These are phyloP conservation scores for Thalpophila matura DNA, from an alignment of 2,888 invertebrate genomes.

Conservation along the genomic window DNA sequence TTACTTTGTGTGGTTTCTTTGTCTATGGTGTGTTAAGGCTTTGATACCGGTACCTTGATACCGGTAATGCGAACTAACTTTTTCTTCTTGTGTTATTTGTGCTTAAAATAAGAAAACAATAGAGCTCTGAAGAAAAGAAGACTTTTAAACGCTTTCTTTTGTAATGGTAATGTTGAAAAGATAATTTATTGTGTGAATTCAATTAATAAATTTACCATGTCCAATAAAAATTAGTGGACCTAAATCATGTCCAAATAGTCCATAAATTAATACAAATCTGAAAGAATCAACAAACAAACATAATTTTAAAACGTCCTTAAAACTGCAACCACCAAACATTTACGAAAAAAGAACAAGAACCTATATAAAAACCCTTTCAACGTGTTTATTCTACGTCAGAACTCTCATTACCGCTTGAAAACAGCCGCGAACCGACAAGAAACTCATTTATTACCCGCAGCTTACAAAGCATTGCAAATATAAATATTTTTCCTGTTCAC, in stretches of 20 bases:
- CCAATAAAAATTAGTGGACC: too few species aligned
- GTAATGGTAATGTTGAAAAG: too few species aligned
- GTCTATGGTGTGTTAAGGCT: neutral
- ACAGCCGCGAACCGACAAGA: conserved; percentile 22
- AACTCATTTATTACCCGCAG: conserved; percentile 32
- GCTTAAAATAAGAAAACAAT: too few species aligned
- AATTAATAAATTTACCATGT: too few species aligned
- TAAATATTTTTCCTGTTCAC: conserved; percentile 38
- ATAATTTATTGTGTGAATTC: too few species aligned
- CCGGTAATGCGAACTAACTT: too few species aligned
- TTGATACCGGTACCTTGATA: too few species aligned
- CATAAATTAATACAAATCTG: too few species aligned
- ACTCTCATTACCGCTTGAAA: conserved; percentile 31
- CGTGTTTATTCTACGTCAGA: conserved; percentile 9
- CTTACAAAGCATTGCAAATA: conserved; percentile 37
- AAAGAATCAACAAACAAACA: neutral
- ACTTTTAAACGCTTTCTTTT: too few species aligned
- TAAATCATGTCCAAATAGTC: too few species aligned
- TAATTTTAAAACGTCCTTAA: neutral
- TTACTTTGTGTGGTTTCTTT: neutral
- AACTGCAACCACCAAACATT: neutral
- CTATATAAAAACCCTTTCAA: neutral
- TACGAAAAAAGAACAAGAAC: neutral
- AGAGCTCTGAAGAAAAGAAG: too few species aligned
- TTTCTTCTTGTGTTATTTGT: too few species aligned